Base-by-base conservation (phyloP, 23 tunicate genomes). In the Clavelina lepadiformis region DNA sequence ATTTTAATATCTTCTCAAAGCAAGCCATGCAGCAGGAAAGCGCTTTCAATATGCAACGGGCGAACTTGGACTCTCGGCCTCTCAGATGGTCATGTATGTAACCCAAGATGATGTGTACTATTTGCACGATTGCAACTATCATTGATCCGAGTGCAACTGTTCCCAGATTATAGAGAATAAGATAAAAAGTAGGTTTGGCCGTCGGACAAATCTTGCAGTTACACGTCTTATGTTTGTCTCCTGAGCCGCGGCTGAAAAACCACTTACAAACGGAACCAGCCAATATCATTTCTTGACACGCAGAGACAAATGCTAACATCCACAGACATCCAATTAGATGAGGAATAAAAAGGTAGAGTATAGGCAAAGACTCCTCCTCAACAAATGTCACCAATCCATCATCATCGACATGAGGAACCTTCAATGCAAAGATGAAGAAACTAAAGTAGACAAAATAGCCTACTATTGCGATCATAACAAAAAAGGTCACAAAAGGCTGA, bases 291-390 rank as follows among this genome's bases (percentile, higher is more conserved):
- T 81, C 76, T 50, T 81, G 83, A 33, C 97, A 89, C 2, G 65
- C 89, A 27, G 75, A 75, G 3, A 81, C 44, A 38, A 89, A 89
- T 36, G 70, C 75, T 25, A 89, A 23, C 63, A 81, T 31, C 97
- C 97, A 89, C 15, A 89, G 44, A 35, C 80, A 82, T 35, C 79
- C 83, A 24, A 89, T 81, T 7, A 76, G 30, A 36, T 73, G 74
- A 33, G 61, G 58, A 19, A 51, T 57, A 11, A 89, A 46, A 25
- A 75, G 31, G 1, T 41, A 63, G 27, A n/a, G 23, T 38, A 50
- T 50, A 22, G 70, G 29, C 1, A 33, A 23, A 3, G 24, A 24
- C 18, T 30, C 56, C 46, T 56, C 38, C 21, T 65, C 63, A 0
- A 49, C 63, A 49, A 33, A 89, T 2, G 49, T 30, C 1, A 89